These are phyloP conservation scores for Anthoptus insignis DNA, from an alignment of 2,888 invertebrate species.

Conservation along the genomic window DNA sequence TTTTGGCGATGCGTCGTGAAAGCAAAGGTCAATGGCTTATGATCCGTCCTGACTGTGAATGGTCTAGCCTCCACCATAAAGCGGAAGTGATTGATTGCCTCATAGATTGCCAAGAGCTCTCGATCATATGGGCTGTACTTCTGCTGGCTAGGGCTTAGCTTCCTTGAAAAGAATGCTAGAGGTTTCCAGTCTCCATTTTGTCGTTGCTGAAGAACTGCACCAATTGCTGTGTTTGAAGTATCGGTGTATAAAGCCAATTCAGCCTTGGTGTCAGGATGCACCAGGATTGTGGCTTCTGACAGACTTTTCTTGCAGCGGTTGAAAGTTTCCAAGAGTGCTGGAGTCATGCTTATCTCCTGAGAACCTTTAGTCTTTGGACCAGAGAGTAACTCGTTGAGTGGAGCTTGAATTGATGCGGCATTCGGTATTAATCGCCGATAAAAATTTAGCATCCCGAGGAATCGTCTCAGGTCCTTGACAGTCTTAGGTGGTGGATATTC, in stretches of 20 bases:
- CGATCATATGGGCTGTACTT: neutral
- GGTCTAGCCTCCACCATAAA: conserved; percentile 53
- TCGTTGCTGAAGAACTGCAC: neutral
- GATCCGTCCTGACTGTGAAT: neutral
- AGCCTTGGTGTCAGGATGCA: neutral
- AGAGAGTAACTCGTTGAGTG: conserved; percentile 10
- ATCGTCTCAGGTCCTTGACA: conserved; percentile 39
- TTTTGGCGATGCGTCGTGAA: neutral
- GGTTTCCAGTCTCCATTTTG: neutral
- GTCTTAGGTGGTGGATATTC: neutral
- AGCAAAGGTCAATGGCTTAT: neutral
- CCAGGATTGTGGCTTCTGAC: neutral
- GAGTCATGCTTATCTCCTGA: neutral
- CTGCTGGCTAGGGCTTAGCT: neutral
- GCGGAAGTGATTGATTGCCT: conserved; percentile 30
- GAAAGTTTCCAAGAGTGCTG: neutral
- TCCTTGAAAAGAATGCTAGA: conserved; percentile 2
- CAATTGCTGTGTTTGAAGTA: neutral
- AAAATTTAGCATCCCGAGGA: conserved; percentile 47
- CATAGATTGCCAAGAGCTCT: conserved; percentile 50
- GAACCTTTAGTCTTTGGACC: neutral
- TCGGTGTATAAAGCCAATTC: neutral
- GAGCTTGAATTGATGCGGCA: conserved; percentile 49
- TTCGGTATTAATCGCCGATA: conserved; percentile 54
- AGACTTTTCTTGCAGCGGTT: neutral